Conservation (phyloP, 2,113 vertebrate genomes). For the Sylvietta virens region DNA sequence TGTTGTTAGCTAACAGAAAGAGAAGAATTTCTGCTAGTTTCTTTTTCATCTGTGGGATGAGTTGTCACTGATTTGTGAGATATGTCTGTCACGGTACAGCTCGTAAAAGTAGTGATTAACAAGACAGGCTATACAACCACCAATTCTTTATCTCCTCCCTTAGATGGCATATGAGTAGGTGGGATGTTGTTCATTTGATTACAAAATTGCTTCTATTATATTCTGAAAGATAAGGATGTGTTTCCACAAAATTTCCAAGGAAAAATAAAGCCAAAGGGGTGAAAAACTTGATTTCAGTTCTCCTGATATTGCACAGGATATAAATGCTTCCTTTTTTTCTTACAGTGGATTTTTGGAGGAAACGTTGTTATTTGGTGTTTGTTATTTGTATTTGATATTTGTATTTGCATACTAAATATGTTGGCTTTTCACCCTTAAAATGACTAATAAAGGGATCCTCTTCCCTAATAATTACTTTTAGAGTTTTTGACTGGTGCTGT, state of each 20-base stretch:
- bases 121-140: not conserved
- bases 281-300: not conserved
- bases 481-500: not conserved
- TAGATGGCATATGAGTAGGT: not conserved
- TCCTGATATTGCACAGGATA: not conserved
- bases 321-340: not conserved
- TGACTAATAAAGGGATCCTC: not conserved
- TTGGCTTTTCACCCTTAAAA: not conserved
- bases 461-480: not conserved
- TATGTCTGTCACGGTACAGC: not conserved
- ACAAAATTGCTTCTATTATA: not conserved
- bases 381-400: not conserved
- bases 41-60: slow-evolving; percentile 27
- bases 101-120: not conserved
- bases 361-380: not conserved
- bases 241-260: not conserved
- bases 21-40: slow-evolving; percentile 12
- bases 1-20: slow-evolving; percentile 48
- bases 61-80: slow-evolving; percentile 15
- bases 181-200: not conserved
- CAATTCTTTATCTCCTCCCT: not conserved
- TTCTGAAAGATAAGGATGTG: not conserved
- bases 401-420: not conserved
- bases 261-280: not conserved
- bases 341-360: not conserved